Evolutionary conservation across 2,113 vertebrate species (phyloP).

Genomic region (Protomyctophum bolini): DNA sequence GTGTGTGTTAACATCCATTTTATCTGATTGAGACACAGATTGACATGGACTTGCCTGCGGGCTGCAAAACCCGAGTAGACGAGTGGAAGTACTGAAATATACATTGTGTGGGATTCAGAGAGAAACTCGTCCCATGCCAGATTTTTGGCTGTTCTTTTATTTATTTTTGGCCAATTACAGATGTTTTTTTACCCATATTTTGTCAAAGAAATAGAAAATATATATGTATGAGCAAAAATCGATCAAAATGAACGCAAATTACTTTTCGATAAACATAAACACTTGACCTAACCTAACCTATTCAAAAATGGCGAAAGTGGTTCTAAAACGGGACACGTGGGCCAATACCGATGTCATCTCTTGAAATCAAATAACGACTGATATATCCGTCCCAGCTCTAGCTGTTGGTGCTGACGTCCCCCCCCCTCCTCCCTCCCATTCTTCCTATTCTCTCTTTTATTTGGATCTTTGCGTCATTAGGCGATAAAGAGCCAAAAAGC

Average conservation of each 20-base stretch:
- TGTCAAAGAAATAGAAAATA: not conserved
- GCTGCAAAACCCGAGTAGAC: constrained; percentile 47
- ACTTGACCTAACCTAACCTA: too few relatives aligned
- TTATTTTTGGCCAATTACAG: constrained; percentile 28
- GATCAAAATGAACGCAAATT: too few relatives aligned
- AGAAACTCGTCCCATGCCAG: not conserved
- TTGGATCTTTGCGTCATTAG: constrained; percentile 48
- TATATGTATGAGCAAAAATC: too few relatives aligned
- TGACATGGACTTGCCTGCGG: constrained; percentile 53
- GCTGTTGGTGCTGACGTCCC: too few relatives aligned
- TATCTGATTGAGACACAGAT: constrained; percentile 65
- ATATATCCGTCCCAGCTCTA: too few relatives aligned
- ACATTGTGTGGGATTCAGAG: constrained; percentile 40
- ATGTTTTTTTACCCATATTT: constrained; percentile 32
- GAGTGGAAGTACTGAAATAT: constrained; percentile 54
- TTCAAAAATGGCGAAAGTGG: too few relatives aligned
- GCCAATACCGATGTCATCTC: too few relatives aligned
- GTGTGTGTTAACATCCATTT: constrained; percentile 68
- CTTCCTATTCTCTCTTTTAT: constrained; percentile 31
- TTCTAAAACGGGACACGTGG: too few relatives aligned
- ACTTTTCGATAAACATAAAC: too few relatives aligned
- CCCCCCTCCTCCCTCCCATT: too few relatives aligned
- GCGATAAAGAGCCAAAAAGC: constrained; percentile 57
- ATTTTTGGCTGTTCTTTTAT: constrained; percentile 1
- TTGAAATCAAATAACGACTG: too few relatives aligned